Evolutionary conservation across 2,888 invertebrate genomes (phyloP), one percentile per base, ranked within the genome.

Genomic region (Tanypteryx hageni): DNA sequence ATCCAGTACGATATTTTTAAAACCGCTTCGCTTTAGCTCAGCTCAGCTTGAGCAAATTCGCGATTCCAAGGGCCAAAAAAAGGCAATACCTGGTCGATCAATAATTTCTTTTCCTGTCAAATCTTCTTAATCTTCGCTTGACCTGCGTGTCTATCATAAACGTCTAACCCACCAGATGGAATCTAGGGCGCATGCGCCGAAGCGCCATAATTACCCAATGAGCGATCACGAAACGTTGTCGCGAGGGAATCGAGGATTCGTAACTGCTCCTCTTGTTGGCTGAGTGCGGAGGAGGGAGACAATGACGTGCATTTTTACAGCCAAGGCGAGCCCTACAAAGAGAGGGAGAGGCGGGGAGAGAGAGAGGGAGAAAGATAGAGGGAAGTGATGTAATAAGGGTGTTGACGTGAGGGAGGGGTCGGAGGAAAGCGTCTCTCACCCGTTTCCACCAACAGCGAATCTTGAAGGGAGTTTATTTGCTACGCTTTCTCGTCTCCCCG

Each of bases 121-220:
- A 76, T 13, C 76, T 22, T 76, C 76, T 76, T 76, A 76, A 76
- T 76, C 76, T 76, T 76, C 76, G 76, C 76, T 76, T 76, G 76
- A 76, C 76, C 76, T 76, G 76, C 76, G 27, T 76, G 76, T 76
- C 22, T 76, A 13, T 76, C 76, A 10, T 76, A 76, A 76, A 76
- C n/a, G 27, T 22, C 27, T 64, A 9, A 11, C 27, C 76, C 76
- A n/a, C 13, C 68, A 44, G 68, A 68, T 11, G 68, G 22, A 22
- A 22, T 22, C 0, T 5, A n/a, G 22, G 11, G 76, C 76, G 76
- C 76, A 76, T 76, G 76, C 76, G 68, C 68, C 7, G 7, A 9
- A 9, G 68, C 68, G 76, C 76, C 76, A 76, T 76, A 76, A 76
- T 76, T 76, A 76, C 22, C 76, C 76, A 76, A 76, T 76, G 76